These are phyloP conservation scores for Drosophila sordidula DNA, from an alignment of 2,888 invertebrate genomes.

Conservation along the genomic window DNA sequence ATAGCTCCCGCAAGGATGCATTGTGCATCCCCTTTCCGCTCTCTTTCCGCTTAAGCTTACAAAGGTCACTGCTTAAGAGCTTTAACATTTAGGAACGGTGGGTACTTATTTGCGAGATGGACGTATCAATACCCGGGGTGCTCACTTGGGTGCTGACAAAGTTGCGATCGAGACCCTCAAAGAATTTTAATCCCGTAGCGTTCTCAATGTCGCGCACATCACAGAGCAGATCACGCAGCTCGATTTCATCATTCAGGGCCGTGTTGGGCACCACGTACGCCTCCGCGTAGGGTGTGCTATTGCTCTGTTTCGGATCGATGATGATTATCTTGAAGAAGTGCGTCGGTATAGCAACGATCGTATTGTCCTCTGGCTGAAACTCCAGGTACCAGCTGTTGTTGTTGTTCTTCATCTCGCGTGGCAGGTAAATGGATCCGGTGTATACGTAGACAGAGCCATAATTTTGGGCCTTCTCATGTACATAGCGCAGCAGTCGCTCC, in stretches of 20 bases:
- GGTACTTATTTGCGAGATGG: slow-evolving; percentile 11
- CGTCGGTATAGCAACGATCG: slow-evolving; percentile 70
- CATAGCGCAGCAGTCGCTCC: slow-evolving; percentile 54
- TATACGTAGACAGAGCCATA: slow-evolving; percentile 60
- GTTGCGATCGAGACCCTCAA: slow-evolving; percentile 71
- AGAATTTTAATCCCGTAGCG: slow-evolving; percentile 63
- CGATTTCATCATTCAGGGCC: slow-evolving; percentile 41
- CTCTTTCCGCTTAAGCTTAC: neutral
- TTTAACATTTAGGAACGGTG: slow-evolving; percentile 2
- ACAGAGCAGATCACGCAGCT: slow-evolving; percentile 50
- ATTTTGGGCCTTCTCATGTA: slow-evolving; percentile 41
- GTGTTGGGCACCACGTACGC: slow-evolving; percentile 67
- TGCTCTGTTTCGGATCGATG: slow-evolving; percentile 46
- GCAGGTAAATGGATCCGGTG: slow-evolving; percentile 71
- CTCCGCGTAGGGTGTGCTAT: slow-evolving; percentile 66
- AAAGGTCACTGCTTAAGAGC: too few relatives aligned
- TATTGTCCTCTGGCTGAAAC: slow-evolving; percentile 59
- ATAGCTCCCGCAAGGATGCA: neutral
- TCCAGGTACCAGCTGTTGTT: slow-evolving; percentile 66
- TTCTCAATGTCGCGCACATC: slow-evolving; percentile 72
- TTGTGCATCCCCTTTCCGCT: neutral
- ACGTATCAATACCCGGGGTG: neutral
- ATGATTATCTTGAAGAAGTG: slow-evolving; percentile 70
- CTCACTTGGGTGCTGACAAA: slow-evolving; percentile 52
- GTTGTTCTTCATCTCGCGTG: slow-evolving; percentile 47